Evolutionary conservation across 2,888 invertebrate genomes (phyloP), one percentile per base, ranked within the genome.

Genomic region (Athalia circularis): DNA sequence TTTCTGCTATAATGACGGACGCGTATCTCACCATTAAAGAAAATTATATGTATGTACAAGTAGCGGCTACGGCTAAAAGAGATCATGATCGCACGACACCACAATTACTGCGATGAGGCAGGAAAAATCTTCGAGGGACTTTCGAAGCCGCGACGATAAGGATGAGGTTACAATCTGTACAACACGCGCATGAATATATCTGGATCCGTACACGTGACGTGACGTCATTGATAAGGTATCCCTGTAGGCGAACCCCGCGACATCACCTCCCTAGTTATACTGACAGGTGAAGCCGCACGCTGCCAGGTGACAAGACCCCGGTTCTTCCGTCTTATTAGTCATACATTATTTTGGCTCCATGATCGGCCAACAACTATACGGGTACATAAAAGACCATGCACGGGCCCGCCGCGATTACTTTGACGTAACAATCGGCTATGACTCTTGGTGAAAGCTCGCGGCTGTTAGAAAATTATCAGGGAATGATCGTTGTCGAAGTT

Each of bases 311-410:
- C 68, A 43, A 52, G 9, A 68, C 68, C 7, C 68, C 50, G 50
- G 13, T 9, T 29, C 13, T 50, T n/a, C 54, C 29, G 68, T n/a
- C 45, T 5, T 45, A 62, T 75, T 78, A 74, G 52, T 78, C 78
- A 78, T 64, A 11, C 64, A 78, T 78, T 72, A 78, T 78, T 78
- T 54, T 43, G 15, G 78, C 78, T 43, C 64, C 78, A 15, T 72
- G 74, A 78, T 78, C 72, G 64, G 64, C 64, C 64, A 50, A 59
- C 72, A 15, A 45, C 67, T 67, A 4, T 29, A 29, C 29, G 54
- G 70, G 29, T 11, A 29, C 13, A 70, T 29, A n/a, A 29, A 43
- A 11, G 48, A 29, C 13, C 29, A 15, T 4, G 48, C 9, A 9
- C 4, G 13, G 6, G 15, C 15, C 59, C 45, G 11, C 5, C 4